phyloP scores from a whole-genome alignment of 1,140 invertebrate species.

The Homalodisca vitripennis region DNA sequence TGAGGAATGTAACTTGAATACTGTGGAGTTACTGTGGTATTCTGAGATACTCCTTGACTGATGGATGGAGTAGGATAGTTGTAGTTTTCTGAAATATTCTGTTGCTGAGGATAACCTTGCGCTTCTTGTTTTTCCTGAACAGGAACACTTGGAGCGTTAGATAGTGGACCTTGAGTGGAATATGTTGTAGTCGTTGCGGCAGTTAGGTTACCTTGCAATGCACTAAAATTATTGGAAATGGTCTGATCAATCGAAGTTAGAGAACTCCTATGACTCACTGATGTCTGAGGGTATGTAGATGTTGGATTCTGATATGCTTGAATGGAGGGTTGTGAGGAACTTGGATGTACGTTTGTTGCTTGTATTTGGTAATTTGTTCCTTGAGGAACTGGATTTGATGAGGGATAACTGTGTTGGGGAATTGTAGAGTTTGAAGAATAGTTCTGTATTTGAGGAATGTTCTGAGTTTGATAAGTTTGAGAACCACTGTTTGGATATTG shows the following conservation, averaged over 20 bases:
- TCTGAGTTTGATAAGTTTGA: neutral
- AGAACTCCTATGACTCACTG: too few relatives aligned
- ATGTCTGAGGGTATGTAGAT: too few relatives aligned
- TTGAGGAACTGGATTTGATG: neutral
- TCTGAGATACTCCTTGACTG: too few relatives aligned
- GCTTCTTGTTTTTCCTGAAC: neutral
- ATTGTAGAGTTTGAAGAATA: neutral
- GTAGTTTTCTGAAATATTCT: neutral
- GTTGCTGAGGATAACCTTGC: neutral
- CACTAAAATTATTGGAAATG: neutral
- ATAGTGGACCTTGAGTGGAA: neutral
- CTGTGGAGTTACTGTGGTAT: neutral
- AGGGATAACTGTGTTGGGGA: neutral
- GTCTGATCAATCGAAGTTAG: neutral
- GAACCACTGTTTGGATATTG: neutral
- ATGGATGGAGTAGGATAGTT: neutral
- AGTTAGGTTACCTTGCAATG: neutral
- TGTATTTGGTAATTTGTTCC: neutral
- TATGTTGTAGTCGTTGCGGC: neutral
- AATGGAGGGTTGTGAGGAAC: neutral
- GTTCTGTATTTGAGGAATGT: neutral
- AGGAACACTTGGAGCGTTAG: neutral
- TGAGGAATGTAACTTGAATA: slow-evolving; percentile 42
- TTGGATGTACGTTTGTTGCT: neutral
- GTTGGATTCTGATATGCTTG: neutral